phyloP scores from a whole-genome alignment of 2,888 invertebrate species.

The Plebejus argus region DNA sequence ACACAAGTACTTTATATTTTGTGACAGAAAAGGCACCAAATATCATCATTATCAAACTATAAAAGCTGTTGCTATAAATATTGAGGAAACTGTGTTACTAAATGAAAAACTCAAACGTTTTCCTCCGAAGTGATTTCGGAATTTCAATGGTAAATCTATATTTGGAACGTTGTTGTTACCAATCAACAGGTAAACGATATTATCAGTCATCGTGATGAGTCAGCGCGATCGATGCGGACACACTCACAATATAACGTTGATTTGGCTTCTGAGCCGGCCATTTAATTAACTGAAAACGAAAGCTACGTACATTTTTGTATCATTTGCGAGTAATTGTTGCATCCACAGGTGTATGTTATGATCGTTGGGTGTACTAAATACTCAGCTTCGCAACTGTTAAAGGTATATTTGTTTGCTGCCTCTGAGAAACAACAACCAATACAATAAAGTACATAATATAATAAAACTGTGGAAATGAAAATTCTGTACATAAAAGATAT shows the following conservation, averaged over 20 bases:
- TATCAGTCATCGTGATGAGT: conserved; percentile 3
- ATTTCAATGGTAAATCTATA: neutral
- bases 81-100: neutral
- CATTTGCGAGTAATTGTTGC: neutral
- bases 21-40: too few relatives aligned
- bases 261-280: conserved; percentile 6
- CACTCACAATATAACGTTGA: conserved; percentile 10
- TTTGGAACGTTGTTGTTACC: conserved; percentile 5
- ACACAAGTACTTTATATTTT: too few relatives aligned
- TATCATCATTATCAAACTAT: neutral
- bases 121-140: neutral
- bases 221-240: neutral
- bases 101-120: neutral
- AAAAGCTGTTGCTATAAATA: neutral
- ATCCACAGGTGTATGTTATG: neutral
- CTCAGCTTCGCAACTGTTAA: neutral
- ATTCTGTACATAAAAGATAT: too few relatives aligned
- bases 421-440: too few relatives aligned
- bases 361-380: neutral
- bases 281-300: conserved; percentile 7
- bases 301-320: neutral
- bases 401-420: too few relatives aligned
- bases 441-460: too few relatives aligned
- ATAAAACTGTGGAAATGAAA: too few relatives aligned
- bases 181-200: conserved; percentile 23